Evolutionary conservation across 92 coral and sea anemone species (phyloP).

Genomic region (Hydrozoanthus gracilis): DNA sequence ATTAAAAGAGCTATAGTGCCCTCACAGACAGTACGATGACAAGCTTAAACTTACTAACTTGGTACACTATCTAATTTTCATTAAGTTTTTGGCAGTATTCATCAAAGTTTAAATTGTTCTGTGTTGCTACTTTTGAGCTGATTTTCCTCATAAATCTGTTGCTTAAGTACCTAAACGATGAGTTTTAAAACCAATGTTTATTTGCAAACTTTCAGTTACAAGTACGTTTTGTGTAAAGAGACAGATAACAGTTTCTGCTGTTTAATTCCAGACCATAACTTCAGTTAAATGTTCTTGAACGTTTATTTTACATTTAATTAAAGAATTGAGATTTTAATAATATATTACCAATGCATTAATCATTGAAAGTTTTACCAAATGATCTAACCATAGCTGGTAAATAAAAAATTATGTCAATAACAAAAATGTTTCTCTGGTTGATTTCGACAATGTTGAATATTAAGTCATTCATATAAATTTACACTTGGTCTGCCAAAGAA

Average conservation of each 20-base stretch:
- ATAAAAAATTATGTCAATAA: no score
- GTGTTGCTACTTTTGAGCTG: neutral
- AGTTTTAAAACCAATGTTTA: slow-evolving; percentile 19
- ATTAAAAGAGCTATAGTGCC: neutral
- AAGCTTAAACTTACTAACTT: no score
- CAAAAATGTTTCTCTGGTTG: no score
- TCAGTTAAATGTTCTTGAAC: slow-evolving; percentile 4
- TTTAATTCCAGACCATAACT: neutral
- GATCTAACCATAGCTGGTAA: no score
- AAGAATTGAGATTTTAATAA: neutral
- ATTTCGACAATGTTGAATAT: no score
- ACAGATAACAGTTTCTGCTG: neutral
- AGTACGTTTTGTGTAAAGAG: neutral
- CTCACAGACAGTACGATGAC: neutral
- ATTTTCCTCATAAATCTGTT: slow-evolving; percentile 1
- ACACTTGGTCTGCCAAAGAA: no score
- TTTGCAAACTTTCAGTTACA: slow-evolving; percentile 4
- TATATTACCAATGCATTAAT: neutral
- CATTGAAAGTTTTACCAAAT: no score
- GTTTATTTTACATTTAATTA: neutral
- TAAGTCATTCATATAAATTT: no score
- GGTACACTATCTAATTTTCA: slow-evolving; percentile 4
- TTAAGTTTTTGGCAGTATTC: neutral
- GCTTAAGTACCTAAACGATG: neutral
- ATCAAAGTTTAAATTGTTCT: neutral